phyloP scores from a whole-genome alignment of 2,888 invertebrate genomes.

The Choristoneura rosaceana region DNA sequence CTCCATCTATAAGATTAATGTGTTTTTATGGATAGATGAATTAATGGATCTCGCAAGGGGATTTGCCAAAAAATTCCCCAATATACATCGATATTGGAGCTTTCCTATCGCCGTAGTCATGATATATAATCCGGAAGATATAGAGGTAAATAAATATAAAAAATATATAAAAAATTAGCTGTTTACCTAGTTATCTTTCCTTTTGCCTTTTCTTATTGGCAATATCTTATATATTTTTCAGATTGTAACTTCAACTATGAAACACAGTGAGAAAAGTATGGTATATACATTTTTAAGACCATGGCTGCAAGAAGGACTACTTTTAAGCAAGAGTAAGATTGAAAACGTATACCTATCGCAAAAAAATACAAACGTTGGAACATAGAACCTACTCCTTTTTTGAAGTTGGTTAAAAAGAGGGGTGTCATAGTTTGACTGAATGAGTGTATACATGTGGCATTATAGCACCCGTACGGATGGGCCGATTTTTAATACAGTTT shows the following conservation, averaged over 20 bases:
- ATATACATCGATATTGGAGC: conserved; percentile 27
- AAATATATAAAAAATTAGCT: neutral
- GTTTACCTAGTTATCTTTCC: too few relatives aligned
- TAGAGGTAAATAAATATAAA: conserved; percentile 42
- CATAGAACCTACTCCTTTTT: too few relatives aligned
- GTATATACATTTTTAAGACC: conserved; percentile 77
- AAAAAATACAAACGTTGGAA: too few relatives aligned
- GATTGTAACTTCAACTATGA: conserved; percentile 79
- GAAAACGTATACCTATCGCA: too few relatives aligned
- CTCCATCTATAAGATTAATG: neutral
- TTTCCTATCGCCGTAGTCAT: conserved; percentile 37
- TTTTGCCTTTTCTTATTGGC: too few relatives aligned
- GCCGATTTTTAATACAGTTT: too few relatives aligned
- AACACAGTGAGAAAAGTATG: conserved; percentile 79
- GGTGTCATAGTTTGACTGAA: too few relatives aligned
- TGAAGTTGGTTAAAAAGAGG: too few relatives aligned
- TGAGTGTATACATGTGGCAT: too few relatives aligned
- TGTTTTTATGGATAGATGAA: conserved; percentile 17
- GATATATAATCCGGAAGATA: conserved; percentile 43
- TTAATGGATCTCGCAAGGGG: conserved; percentile 27
- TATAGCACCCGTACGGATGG: too few relatives aligned
- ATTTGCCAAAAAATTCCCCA: conserved; percentile 18
- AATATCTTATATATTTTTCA: conserved; percentile 46
- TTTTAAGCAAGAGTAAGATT: conserved; percentile 71
- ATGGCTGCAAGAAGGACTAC: conserved; percentile 82